A percentile compares a stretch with the other conserved stretches of the same genome.
Conservation (phyloP, 2,113 vertebrate genomes). For the Apus apus region DNA sequence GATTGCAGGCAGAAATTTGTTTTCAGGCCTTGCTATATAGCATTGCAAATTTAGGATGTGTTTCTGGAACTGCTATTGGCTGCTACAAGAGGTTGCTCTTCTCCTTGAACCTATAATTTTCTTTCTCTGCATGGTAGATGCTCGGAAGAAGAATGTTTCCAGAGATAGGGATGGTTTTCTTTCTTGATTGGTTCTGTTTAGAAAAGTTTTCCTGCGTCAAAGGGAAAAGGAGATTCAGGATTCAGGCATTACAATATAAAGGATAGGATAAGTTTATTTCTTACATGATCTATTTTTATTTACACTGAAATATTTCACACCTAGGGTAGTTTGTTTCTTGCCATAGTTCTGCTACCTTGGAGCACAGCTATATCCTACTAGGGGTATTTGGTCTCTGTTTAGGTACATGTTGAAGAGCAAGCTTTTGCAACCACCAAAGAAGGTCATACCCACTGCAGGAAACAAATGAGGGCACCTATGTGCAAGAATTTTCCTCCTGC, state of each 20-base stretch:
- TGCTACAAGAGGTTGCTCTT: neutral
- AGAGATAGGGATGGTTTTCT: neutral
- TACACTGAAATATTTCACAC: neutral
- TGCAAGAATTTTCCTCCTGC: neutral
- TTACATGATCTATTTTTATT: neutral
- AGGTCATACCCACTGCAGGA: neutral
- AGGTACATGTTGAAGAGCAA: neutral
- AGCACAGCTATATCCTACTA: neutral
- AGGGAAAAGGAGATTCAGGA: neutral
- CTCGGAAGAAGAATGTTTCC: neutral
- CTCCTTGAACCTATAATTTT: neutral
- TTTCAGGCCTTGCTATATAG: neutral
- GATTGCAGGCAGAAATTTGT: neutral
- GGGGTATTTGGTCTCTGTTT: neutral
- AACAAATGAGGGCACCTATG: neutral
- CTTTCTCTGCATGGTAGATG: neutral
- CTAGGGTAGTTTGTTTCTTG: neutral
- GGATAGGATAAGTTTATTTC: neutral
- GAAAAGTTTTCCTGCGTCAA: neutral
- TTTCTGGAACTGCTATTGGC: neutral
- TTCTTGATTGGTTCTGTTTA: neutral
- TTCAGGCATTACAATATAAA: neutral
- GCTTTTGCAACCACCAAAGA: neutral
- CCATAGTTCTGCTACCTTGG: neutral
- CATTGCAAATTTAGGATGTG: neutral